Percentiles rank a stretch among this genome's conserved stretches.
These are phyloP conservation scores for Drosophila paranaensis DNA, from an alignment of 2,888 invertebrate genomes.

Conservation along the genomic window DNA sequence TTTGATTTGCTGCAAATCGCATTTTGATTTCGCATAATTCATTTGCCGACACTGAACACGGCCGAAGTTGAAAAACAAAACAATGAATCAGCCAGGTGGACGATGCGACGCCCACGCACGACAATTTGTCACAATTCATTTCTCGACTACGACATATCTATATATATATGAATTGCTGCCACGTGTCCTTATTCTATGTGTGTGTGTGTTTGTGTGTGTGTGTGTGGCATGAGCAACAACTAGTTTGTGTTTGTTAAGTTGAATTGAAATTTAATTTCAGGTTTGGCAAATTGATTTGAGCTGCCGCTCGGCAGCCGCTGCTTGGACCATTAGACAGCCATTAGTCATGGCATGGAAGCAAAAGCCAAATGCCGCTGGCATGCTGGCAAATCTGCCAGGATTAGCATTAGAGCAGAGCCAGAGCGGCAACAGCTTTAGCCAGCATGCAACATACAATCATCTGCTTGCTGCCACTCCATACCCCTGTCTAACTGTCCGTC, in stretches of 20 bases:
- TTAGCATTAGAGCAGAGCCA: conserved; percentile 60
- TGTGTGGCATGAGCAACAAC: conserved; percentile 39
- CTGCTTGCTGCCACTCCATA: conserved; percentile 41
- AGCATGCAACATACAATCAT: conserved; percentile 77
- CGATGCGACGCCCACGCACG: conserved; percentile 64
- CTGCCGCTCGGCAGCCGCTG: conserved; percentile 32
- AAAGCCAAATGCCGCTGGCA: conserved; percentile 41
- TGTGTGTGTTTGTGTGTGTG: conserved; percentile 29
- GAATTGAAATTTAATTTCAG: conserved; percentile 77
- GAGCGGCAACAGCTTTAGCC: conserved; percentile 35
- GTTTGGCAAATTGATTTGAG: conserved; percentile 76
- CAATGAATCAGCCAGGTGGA: conserved; percentile 61
- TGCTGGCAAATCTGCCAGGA: conserved; percentile 57
- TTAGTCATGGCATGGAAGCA: conserved; percentile 65
- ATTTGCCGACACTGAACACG: conserved; percentile 64
- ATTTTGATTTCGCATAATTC: conserved; percentile 76
- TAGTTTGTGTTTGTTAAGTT: conserved; percentile 36
- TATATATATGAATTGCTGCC: conserved; percentile 38
- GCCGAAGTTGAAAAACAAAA: conserved; percentile 29
- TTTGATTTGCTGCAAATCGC: conserved; percentile 42
- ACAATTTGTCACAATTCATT: conserved; percentile 35
- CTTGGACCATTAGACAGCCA: conserved; percentile 53
- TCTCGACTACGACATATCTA: conserved; percentile 11
- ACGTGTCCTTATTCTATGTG: conserved; percentile 57
- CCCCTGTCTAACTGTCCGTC: conserved; percentile 26